Conservation (phyloP, 2,113 vertebrate genomes). For the Gnathonemus echidnorhynchus region DNA sequence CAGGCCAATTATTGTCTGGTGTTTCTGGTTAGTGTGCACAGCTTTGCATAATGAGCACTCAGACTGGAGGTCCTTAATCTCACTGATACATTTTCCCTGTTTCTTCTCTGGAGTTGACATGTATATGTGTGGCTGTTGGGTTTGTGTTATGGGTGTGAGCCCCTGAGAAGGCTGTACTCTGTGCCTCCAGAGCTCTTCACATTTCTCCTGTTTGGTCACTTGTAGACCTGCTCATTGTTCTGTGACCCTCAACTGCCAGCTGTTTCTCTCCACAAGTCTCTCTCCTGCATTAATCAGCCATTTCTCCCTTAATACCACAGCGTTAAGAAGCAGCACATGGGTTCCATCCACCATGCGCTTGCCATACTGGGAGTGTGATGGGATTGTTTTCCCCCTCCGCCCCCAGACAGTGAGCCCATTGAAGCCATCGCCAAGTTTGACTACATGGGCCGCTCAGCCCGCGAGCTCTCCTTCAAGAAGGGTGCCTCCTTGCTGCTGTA, state of each 20-base stretch:
- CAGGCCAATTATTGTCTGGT: neutral
- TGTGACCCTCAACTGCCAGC: neutral
- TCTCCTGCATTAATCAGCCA: neutral
- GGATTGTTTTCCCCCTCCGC: neutral
- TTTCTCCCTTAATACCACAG: neutral
- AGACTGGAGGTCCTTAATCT: neutral
- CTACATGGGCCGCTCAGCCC: constrained; percentile 84
- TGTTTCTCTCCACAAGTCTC: neutral
- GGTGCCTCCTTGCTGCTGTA: constrained; percentile 87
- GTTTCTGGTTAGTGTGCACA: neutral
- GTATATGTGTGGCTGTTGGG: neutral
- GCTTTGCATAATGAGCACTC: neutral
- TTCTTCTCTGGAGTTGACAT: neutral
- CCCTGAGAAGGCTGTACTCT: neutral
- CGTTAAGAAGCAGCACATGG: neutral
- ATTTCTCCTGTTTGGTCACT: neutral
- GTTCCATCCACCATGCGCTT: neutral
- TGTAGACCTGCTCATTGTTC: neutral
- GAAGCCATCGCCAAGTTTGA: constrained; percentile 96
- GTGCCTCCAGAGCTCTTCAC: neutral
- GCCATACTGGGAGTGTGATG: neutral
- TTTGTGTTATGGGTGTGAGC: neutral
- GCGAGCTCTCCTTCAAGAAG: constrained; percentile 96
- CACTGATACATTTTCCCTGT: neutral
- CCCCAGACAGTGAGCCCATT: constrained; percentile 83